phyloP scores from a whole-genome alignment of 2,113 vertebrate species.

The Nematolebias whitei region DNA sequence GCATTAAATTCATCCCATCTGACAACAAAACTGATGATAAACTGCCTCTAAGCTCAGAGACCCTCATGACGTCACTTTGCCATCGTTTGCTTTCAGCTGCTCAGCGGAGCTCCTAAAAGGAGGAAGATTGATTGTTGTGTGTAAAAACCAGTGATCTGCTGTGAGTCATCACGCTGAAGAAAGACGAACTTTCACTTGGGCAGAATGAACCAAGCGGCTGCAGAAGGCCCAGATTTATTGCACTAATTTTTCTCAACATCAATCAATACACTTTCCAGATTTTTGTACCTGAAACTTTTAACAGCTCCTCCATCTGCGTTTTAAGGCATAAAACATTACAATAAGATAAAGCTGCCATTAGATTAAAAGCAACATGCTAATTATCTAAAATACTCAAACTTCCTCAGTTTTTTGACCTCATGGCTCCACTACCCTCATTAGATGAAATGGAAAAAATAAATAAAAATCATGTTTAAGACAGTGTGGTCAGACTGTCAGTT shows the following conservation, averaged over 20 bases:
- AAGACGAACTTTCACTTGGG: background rate
- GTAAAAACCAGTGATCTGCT: slow-evolving; percentile 4
- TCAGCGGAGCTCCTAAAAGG: background rate
- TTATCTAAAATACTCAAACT: no score
- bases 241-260: background rate
- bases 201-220: background rate
- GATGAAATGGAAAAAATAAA: no score
- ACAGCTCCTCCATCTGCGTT: background rate
- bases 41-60: background rate
- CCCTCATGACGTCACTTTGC: slow-evolving; percentile 12
- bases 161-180: slow-evolving; percentile 2
- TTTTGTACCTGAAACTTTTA: background rate
- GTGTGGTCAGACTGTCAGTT: no score
- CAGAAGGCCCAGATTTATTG: background rate
- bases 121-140: background rate
- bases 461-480: no score
- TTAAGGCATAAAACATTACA: background rate
- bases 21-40: background rate
- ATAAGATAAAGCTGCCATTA: background rate
- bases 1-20: background rate
- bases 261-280: background rate
- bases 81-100: background rate
- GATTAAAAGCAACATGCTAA: no score
- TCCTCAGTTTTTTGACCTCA: no score
- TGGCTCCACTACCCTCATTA: no score